These are phyloP conservation scores for Hyles vespertilio DNA, from an alignment of 1,140 invertebrate species.

Conservation along the genomic window DNA sequence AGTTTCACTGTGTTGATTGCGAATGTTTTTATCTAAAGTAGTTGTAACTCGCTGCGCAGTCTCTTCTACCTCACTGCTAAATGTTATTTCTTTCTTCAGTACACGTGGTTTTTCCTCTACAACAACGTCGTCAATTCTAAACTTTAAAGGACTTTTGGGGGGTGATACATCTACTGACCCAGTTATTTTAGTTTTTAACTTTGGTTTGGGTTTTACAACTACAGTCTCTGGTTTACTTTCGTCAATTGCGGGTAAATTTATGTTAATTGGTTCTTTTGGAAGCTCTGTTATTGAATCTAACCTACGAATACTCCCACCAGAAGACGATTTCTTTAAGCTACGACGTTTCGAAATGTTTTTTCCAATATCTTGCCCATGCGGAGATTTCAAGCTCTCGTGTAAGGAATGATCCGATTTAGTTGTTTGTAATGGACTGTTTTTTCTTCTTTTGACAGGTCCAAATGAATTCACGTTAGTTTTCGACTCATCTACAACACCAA, in stretches of 20 bases:
- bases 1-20: slow-evolving; percentile 12
- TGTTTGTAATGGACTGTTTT: slow-evolving; percentile 53
- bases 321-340: slow-evolving; percentile 68
- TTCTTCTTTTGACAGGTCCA: slow-evolving; percentile 34
- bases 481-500: slow-evolving; percentile 42
- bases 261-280: slow-evolving; percentile 36
- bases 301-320: slow-evolving; percentile 57
- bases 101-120: slow-evolving; percentile 65
- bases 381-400: slow-evolving; percentile 45
- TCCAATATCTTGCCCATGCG: slow-evolving; percentile 26
- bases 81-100: slow-evolving; percentile 59
- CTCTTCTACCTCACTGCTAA: slow-evolving; percentile 41
- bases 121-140: slow-evolving; percentile 73
- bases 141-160: slow-evolving; percentile 67
- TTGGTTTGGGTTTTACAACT: slow-evolving; percentile 56
- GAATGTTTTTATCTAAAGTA: slow-evolving; percentile 16
- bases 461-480: slow-evolving; percentile 12
- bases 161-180: slow-evolving; percentile 68
- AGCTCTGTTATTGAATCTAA: slow-evolving; percentile 70
- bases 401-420: slow-evolving; percentile 72
- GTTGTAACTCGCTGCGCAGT: slow-evolving; percentile 2
- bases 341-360: slow-evolving; percentile 42
- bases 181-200: slow-evolving; percentile 73
- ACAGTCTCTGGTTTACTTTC: slow-evolving; percentile 42
- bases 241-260: slow-evolving; percentile 36